Base-by-base conservation (phyloP, 1,140 invertebrate genomes). In the Tetraneura akinire region DNA sequence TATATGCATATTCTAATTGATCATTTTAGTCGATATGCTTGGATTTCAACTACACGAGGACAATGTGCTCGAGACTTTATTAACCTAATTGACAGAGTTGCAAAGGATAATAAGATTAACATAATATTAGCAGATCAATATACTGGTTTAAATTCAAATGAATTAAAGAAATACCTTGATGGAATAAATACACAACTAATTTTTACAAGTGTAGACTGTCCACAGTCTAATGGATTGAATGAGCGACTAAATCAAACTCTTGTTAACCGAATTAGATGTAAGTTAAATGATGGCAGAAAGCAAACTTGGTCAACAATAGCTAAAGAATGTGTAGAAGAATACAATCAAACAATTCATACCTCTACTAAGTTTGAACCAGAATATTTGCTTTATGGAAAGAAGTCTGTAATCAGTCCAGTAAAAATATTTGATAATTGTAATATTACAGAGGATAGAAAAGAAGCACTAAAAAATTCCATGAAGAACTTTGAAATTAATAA, bases 321-420 rank as follows among this genome's bases (percentile, higher is more conserved):
- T 60, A 73, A 81, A 26, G 74, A 83, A 81, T 83, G 82, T 71
- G 62, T 83, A 49, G 47, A 80, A 37, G 78, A 82, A 57, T 83
- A 82, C 78, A 82, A 82, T 64, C 80, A 81, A 51, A 83, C 81
- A 51, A 81, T 82, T 45, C 82, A 83, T 70, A 82, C 80, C 26
- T 73, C 80, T n/a, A 83, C 82, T 16, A 78, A 71, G 45, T 83
- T 82, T 80, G 70, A 82, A 53, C 82, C 82, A n/a, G 80, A 81
- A 49, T 83, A 83, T 81, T 81, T 83, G 55, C 37, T 82, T 42
- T 81, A 51, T 60, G 81, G 55, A 23, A 23, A 21, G 2, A 60
- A 60, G 55, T n/a, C 55, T 4, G 10, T n/a, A 3, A 60, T 60
- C 9, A 60, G 55, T 60, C 55, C 55, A 18, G 23, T 60, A 60